Evolutionary conservation across 2,888 invertebrate species (phyloP).

Genomic region (Dione juno): DNA sequence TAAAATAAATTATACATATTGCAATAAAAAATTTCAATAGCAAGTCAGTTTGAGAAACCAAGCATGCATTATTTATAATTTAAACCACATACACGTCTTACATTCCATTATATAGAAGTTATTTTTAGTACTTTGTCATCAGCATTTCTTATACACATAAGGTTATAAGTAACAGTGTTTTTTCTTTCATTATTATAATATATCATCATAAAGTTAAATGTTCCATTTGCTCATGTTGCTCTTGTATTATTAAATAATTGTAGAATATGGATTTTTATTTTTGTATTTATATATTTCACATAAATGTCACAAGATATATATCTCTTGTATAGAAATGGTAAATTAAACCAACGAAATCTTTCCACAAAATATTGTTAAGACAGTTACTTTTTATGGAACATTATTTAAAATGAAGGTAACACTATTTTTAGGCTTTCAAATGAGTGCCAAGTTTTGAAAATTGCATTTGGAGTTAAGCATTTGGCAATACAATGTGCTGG

Average conservation of each 20-base stretch:
- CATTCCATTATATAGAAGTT: constrained; percentile 3
- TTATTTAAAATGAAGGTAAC: background rate
- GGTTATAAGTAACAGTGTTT: background rate
- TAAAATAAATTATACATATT: background rate
- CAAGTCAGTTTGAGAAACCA: background rate
- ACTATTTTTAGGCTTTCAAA: constrained; percentile 11
- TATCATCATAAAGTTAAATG: background rate
- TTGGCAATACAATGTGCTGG: constrained; percentile 20
- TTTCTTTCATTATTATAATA: background rate
- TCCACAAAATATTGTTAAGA: no score
- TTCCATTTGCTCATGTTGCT: no score
- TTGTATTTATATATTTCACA: no score
- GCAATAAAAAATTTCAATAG: background rate
- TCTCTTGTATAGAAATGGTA: no score
- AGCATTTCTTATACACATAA: background rate
- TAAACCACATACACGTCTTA: background rate
- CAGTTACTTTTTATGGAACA: background rate
- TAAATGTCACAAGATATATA: no score
- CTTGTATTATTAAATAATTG: no score
- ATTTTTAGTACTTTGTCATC: constrained; percentile 15
- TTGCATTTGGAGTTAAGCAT: constrained; percentile 11
- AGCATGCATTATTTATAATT: constrained; percentile 16
- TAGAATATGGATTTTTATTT: no score
- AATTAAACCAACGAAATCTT: no score
- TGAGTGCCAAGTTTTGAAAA: constrained; percentile 22